Evolutionary conservation across 2,888 invertebrate species (phyloP), one percentile per base, ranked within the genome.

Genomic region (Orthonevra nobilis): DNA sequence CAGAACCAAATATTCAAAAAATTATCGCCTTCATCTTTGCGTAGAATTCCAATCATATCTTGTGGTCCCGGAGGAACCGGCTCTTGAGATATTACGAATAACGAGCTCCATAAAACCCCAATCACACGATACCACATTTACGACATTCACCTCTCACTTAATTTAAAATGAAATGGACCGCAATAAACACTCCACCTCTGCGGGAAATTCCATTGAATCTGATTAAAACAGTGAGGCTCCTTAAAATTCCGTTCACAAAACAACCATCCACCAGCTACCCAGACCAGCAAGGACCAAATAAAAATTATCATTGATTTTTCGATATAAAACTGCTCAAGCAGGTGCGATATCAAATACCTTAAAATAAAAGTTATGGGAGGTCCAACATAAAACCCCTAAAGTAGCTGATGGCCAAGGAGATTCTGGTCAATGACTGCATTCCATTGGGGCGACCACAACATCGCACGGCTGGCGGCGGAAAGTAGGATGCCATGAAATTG

Each of bases 341-440:
- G 26, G 15, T 46, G 44, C 10, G 20, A 10, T n/a, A 34, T 34
- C 10, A 26, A 10, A 12, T 36, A 26, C 46, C 34, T 23, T 60
- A n/a, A 32, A 20, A 10, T 32, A n/a, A 10, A 7, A 9, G 32
- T 10, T 9, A 2, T 32, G 2, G 1, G 3, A n/a, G 32, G 1
- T 2, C 9, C 4, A 32, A 4, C 3, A 10, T 32, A 10, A 10
- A 17, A 3, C 23, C 30, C 12, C 14, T 20, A 32, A n/a, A n/a
- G n/a, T n/a, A n/a, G n/a, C n/a, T n/a, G n/a, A n/a, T n/a, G n/a
- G 36, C 26, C 52, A 3, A 3, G 40, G 28, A 23, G 7, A 58
- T 30, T 42, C 30, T 58, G 42, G 30, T 30, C 58, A 58, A 32
- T 30, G 40, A 40, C 26, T 63, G 70, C 70, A 72, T 63, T 40